phyloP scores from a whole-genome alignment of 2,797 vertebrate species.

The Spondyliosoma cantharus region DNA sequence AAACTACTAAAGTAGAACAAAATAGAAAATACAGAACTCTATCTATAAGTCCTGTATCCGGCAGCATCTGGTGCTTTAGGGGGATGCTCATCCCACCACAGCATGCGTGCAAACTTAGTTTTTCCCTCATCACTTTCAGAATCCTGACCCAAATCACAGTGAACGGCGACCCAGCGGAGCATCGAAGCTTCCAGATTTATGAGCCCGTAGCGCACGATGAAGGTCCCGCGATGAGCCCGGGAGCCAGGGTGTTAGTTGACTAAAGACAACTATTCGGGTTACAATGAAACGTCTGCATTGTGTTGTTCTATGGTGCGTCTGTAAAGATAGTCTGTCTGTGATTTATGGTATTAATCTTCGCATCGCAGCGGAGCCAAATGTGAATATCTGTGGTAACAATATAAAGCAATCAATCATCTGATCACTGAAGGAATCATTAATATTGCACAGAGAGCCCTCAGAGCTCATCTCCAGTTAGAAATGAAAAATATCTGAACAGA shows the following conservation, averaged over 20 bases:
- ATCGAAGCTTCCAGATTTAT: conserved; percentile 74
- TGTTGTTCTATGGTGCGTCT: conserved; percentile 47
- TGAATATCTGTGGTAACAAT: conserved; percentile 47
- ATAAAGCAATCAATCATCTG: conserved; percentile 68
- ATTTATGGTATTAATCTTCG: conserved; percentile 76
- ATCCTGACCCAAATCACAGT: conserved; percentile 48
- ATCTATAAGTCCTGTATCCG: not conserved
- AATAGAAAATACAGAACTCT: not conserved
- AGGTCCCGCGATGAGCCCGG: conserved; percentile 60
- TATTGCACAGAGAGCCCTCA: conserved; percentile 17
- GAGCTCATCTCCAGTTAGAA: conserved; percentile 32
- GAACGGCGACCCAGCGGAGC: conserved; percentile 63
- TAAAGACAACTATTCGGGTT: conserved; percentile 64
- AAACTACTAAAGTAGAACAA: not conserved
- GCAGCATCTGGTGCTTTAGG: conserved; percentile 49
- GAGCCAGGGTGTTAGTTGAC: conserved; percentile 75
- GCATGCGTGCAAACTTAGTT: conserved; percentile 39
- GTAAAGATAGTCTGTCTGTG: conserved; percentile 48
- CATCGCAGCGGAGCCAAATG: conserved; percentile 57
- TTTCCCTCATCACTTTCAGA: conserved; percentile 22
- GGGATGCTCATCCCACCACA: conserved; percentile 52
- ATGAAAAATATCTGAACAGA: conserved; percentile 12
- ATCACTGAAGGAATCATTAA: conserved; percentile 62
- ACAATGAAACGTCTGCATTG: conserved; percentile 55
- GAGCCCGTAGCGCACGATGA: conserved; percentile 48